phyloP scores from a whole-genome alignment of 2,797 vertebrate genomes.

The Bothrops alternatus region DNA sequence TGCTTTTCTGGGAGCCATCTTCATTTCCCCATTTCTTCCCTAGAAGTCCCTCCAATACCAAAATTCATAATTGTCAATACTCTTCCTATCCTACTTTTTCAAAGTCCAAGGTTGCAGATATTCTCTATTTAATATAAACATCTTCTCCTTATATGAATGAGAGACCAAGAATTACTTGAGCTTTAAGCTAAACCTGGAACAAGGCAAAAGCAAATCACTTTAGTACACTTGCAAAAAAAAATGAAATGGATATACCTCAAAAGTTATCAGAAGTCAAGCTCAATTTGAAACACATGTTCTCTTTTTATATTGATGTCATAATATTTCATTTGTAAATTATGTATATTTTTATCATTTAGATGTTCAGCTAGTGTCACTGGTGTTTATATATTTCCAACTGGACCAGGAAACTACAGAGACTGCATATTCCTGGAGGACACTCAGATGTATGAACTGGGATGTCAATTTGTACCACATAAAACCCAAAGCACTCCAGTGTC shows the following conservation, averaged over 20 bases:
- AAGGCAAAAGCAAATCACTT: neutral
- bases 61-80: neutral
- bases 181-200: neutral
- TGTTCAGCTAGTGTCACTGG: slow-evolving; percentile 66
- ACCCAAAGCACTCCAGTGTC: slow-evolving; percentile 51
- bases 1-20: neutral
- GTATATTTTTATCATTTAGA: slow-evolving; percentile 52
- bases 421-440: slow-evolving; percentile 47
- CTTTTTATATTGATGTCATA: neutral
- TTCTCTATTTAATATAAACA: neutral
- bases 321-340: neutral
- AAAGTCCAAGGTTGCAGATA: neutral
- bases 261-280: neutral
- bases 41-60: neutral
- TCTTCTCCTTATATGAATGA: neutral
- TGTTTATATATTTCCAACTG: neutral
- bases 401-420: accelerated
- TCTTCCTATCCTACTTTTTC: neutral
- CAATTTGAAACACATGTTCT: neutral
- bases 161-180: neutral
- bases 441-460: slow-evolving; percentile 57
- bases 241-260: neutral
- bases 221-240: neutral
- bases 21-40: neutral
- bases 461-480: slow-evolving; percentile 62